Evolutionary conservation across 2,797 vertebrate genomes (phyloP).

Genomic region (Aplochiton taeniatus): DNA sequence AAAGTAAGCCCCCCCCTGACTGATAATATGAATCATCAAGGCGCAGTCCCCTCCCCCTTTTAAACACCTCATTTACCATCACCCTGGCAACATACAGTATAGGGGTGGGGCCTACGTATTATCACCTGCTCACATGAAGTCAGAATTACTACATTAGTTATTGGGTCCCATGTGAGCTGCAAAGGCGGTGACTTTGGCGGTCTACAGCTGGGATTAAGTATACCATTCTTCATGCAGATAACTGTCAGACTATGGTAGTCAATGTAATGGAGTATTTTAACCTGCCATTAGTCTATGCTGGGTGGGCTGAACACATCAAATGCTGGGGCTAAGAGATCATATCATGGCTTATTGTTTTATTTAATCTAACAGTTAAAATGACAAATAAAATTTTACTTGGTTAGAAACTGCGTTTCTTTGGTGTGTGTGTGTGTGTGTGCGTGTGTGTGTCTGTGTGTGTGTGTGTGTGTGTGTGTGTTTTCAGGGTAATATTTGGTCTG

Average conservation of each 20-base stretch:
- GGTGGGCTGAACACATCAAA: conserved; percentile 14
- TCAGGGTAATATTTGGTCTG: too few species aligned
- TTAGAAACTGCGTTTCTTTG: too few species aligned
- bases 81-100: conserved; percentile 30
- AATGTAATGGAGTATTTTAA: conserved; percentile 28
- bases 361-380: too few species aligned
- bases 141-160: conserved; percentile 51
- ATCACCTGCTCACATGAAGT: conserved; percentile 41
- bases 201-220: conserved; percentile 12
- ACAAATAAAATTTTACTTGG: too few species aligned
- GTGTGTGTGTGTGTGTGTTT: too few species aligned
- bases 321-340: neutral
- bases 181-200: too few species aligned
- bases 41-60: conserved; percentile 37
- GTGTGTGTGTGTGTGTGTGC: too few species aligned
- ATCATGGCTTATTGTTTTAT: neutral
- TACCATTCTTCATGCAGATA: conserved; percentile 48
- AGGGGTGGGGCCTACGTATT: conserved; percentile 21
- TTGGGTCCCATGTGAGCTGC: neutral
- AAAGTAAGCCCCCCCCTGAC: conserved; percentile 66
- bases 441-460: too few species aligned
- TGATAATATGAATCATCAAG: conserved; percentile 72
- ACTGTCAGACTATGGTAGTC: conserved; percentile 36
- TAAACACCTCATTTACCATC: conserved; percentile 67
- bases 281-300: conserved; percentile 25